These are phyloP conservation scores for Hippocampus abdominalis DNA, from an alignment of 2,113 vertebrate genomes.

Conservation along the genomic window DNA sequence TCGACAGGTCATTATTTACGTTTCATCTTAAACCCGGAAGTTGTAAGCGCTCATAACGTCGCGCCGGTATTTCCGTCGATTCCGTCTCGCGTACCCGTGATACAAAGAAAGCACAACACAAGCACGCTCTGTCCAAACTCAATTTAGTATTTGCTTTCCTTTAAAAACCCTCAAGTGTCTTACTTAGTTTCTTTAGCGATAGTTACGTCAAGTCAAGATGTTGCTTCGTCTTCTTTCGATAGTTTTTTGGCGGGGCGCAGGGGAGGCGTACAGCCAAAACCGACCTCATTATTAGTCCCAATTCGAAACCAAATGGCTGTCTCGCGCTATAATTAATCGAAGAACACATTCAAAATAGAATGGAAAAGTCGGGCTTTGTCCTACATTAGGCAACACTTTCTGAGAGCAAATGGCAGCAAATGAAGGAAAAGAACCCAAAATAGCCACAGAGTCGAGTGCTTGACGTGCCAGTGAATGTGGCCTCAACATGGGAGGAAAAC, in stretches of 20 bases:
- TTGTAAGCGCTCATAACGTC: not conserved
- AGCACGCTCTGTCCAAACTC: not conserved
- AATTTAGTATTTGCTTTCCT: not conserved
- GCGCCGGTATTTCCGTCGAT: not conserved
- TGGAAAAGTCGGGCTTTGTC: not conserved
- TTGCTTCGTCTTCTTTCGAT: not conserved
- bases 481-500: constrained; percentile 3
- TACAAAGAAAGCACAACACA: not conserved
- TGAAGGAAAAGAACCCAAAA: not conserved
- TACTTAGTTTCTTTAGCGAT: not conserved
- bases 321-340: not conserved
- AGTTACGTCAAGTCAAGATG: not conserved
- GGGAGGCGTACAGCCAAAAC: not conserved
- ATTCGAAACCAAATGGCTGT: not conserved
- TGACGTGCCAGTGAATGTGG: not conserved
- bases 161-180: not conserved
- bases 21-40: not conserved
- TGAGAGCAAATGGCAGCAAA: not conserved
- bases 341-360: not conserved
- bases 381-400: not conserved
- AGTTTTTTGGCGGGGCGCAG: too few species aligned
- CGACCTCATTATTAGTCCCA: not conserved
- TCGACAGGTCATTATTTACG: not conserved
- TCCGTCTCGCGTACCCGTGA: too few species aligned
- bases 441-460: not conserved